Conservation (phyloP, 2,113 vertebrate species). For the Ageneiosus marmoratus region DNA sequence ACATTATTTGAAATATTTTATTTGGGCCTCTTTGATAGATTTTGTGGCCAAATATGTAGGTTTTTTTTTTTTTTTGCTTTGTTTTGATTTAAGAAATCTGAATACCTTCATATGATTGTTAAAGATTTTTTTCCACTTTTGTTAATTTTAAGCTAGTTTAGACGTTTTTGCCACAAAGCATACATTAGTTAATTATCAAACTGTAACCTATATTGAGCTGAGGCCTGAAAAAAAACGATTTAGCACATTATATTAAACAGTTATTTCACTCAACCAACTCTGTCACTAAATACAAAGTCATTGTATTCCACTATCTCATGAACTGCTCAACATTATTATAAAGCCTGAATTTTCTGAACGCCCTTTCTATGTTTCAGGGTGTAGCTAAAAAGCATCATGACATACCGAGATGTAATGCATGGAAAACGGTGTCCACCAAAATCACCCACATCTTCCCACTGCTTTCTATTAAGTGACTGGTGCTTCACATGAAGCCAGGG, state of each 20-base stretch:
- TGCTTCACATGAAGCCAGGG: conserved; percentile 40
- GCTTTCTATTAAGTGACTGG: conserved; percentile 25
- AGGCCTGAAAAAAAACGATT: not conserved
- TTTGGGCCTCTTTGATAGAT: not conserved
- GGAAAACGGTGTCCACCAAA: conserved; percentile 41
- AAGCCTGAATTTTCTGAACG: not conserved
- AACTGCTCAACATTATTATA: not conserved
- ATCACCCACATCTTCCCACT: conserved; percentile 35
- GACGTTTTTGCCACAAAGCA: not conserved
- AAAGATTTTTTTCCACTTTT: not conserved
- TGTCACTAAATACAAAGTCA: not conserved
- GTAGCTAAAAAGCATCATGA: conserved; percentile 4
- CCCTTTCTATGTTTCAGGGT: not conserved
- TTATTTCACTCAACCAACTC: not conserved
- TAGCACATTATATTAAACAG: not conserved
- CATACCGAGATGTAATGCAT: conserved; percentile 51
- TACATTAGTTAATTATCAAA: not conserved
- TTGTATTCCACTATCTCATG: too few relatives aligned
- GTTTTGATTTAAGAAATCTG: not conserved
- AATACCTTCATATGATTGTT: not conserved
- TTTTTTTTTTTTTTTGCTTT: not conserved
- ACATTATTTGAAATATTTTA: not conserved
- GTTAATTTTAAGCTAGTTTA: not conserved
- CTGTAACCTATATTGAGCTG: not conserved
- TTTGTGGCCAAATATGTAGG: not conserved